Base-by-base conservation (phyloP, 2,113 vertebrate genomes). In the Collichthys lucidus region DNA sequence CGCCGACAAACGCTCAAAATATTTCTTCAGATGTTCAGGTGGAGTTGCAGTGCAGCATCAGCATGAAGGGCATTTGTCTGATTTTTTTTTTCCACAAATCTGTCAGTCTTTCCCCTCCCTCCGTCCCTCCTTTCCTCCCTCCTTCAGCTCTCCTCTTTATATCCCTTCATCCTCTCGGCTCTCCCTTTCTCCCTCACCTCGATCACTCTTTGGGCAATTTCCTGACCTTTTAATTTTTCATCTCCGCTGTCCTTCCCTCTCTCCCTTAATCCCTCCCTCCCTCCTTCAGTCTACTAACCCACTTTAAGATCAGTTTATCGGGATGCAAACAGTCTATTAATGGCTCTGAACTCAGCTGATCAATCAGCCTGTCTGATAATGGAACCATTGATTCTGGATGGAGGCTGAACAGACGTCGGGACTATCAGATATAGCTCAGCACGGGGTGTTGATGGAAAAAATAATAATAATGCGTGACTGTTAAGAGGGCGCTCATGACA, bases 321-420 rank as follows among this genome's bases (percentile, higher is more conserved):
- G 44, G 20, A 26, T 31, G 74, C 53, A 77, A 86, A 74, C 59
- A 72, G 80, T 69, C 56, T 55, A 61, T 67, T 64, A 85, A 77
- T 66, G 60, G 66, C 50, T 50, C 42, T 57, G 74, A 91, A 84
- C 75, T 81, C 63, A 53, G 3, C 55, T 53, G 83, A 83, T 90
- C 85, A 60, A 87, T 89, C 66, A 20, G 12, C 42, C 59, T 20
- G 46, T 14, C 77, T 52, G 44, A 80, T 84, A 82, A 85, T 86
- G 86, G 88, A 86, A 68, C 47, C 76, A 84, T 74, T 67, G 91
- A 89, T 84, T 29, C 62, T 56, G 79, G 49, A 80, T 59, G 62
- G 24, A 84, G 62, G 86, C 59, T 42, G 49, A 71, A 86, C 72
- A 63, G 12, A 82, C 69, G 74, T 73, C 3, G 15, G 76, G 42